Percentiles rank a stretch among this genome's conserved stretches.
phyloP scores from a whole-genome alignment of 1,140 invertebrate species.

The Lamellibrachia luymesi region DNA sequence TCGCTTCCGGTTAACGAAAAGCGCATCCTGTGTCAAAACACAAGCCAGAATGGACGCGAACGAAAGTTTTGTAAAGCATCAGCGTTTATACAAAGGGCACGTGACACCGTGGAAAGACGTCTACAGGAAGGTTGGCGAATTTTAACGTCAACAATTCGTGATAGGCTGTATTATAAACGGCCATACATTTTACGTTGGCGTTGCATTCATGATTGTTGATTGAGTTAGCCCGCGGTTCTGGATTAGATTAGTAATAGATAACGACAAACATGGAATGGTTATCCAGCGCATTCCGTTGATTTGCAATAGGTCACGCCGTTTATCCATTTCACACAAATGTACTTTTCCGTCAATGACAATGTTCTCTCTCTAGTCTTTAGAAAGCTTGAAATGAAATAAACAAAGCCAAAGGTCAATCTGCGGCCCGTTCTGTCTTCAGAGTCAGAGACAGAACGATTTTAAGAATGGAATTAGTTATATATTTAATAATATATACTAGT shows the following conservation, averaged over 20 bases:
- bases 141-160: background rate
- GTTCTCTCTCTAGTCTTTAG: background rate
- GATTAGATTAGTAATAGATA: background rate
- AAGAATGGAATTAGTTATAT: too few species aligned
- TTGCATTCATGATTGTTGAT: background rate
- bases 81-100: background rate
- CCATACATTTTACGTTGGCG: background rate
- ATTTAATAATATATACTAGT: too few species aligned
- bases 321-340: background rate
- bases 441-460: too few species aligned
- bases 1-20: background rate
- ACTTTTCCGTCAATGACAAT: background rate
- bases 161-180: background rate
- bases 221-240: background rate
- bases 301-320: background rate
- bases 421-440: too few species aligned
- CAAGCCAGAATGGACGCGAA: background rate
- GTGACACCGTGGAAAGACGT: background rate
- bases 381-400: background rate
- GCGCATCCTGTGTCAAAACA: constrained; percentile 3
- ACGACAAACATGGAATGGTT: background rate
- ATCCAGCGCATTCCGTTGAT: background rate
- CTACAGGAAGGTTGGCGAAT: background rate
- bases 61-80: background rate
- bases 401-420: too few species aligned